phyloP scores from a whole-genome alignment of 2,113 vertebrate genomes.

The Galbula dea region DNA sequence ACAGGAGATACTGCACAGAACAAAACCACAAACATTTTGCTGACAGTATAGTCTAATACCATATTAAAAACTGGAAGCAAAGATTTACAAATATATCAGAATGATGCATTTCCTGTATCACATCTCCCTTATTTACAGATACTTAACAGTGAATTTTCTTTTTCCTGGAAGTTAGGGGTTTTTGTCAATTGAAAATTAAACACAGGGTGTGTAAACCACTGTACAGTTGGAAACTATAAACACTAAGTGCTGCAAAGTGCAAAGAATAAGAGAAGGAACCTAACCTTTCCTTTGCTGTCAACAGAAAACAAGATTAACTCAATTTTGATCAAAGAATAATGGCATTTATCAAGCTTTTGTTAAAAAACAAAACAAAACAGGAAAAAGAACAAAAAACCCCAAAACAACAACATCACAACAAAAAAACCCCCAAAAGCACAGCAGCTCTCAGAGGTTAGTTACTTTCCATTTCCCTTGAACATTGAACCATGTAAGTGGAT shows the following conservation, averaged over 20 bases:
- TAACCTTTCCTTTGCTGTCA: conserved; percentile 46
- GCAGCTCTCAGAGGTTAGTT: too few species aligned
- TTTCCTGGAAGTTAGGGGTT: neutral
- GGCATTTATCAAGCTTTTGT: neutral
- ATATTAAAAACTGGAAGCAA: conserved; percentile 51
- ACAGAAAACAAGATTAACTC: conserved; percentile 48
- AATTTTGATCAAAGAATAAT: neutral
- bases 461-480: too few species aligned
- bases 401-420: too few species aligned
- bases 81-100: conserved; percentile 17
- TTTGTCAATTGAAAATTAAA: conserved; percentile 45
- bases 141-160: conserved; percentile 44
- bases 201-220: conserved; percentile 48
- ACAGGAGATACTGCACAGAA: conserved; percentile 7
- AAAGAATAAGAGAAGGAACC: conserved; percentile 46
- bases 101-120: neutral
- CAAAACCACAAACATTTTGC: conserved; percentile 25
- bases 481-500: too few species aligned
- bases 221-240: conserved; percentile 44
- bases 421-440: neutral
- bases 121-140: neutral
- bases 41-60: neutral
- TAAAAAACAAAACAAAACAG: too few species aligned
- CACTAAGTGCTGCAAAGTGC: conserved; percentile 30
- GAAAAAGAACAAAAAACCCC: too few species aligned